phyloP scores from a whole-genome alignment of 2,113 vertebrate genomes.

The Nothoprocta perdicaria region DNA sequence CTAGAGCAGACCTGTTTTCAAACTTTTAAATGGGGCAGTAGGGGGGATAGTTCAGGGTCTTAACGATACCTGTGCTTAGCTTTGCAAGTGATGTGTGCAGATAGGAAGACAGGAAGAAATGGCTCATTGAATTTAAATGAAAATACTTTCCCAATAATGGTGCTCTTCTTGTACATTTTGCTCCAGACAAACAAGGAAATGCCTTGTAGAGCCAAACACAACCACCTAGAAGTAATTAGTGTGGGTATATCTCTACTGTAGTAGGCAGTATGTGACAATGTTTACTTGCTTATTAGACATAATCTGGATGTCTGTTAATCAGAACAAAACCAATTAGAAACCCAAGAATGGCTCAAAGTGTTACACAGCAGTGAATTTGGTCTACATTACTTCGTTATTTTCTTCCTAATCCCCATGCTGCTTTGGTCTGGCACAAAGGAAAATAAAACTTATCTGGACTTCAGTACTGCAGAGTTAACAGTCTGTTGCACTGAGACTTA shows the following conservation, averaged over 20 bases:
- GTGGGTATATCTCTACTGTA: background rate
- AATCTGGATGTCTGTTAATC: background rate
- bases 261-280: background rate
- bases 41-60: background rate
- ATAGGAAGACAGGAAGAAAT: background rate
- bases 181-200: background rate
- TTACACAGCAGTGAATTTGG: slow-evolving; percentile 5
- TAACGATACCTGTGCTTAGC: background rate
- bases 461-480: background rate
- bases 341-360: background rate
- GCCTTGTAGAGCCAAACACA: background rate
- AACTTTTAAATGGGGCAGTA: background rate
- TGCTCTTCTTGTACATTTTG: background rate
- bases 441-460: background rate
- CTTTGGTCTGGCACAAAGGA: background rate
- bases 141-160: background rate
- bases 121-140: background rate
- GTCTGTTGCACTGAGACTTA: background rate
- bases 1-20: background rate
- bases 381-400: background rate
- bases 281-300: background rate
- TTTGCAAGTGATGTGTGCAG: background rate
- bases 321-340: slow-evolving; percentile 24
- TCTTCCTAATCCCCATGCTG: background rate
- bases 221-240: background rate